phyloP scores from a whole-genome alignment of 2,797 vertebrate species.

The Chrysolophus pictus region DNA sequence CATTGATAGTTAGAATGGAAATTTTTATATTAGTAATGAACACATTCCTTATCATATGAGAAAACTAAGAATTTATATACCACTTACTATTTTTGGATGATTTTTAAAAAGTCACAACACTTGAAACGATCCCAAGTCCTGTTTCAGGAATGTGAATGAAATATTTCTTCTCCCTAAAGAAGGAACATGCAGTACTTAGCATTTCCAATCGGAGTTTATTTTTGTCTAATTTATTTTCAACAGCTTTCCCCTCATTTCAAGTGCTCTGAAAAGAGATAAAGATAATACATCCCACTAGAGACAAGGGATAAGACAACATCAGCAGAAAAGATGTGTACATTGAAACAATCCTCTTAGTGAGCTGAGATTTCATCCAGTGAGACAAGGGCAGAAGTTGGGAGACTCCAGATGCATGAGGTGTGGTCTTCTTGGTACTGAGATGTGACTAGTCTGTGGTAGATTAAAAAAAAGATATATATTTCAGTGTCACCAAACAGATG shows the following conservation, averaged over 20 bases:
- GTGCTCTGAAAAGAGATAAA: conserved; percentile 65
- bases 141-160: conserved; percentile 65
- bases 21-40: conserved; percentile 10
- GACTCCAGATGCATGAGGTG: background rate
- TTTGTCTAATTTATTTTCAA: conserved; percentile 75
- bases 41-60: conserved; percentile 9
- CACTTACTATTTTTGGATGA: conserved; percentile 52
- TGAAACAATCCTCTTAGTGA: background rate
- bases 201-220: conserved; percentile 73
- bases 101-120: conserved; percentile 61
- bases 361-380: background rate
- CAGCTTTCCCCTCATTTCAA: conserved; percentile 69
- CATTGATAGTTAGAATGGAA: background rate
- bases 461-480: background rate
- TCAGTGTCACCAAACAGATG: background rate
- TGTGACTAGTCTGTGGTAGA: background rate
- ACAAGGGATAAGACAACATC: conserved; percentile 60
- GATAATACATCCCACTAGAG: conserved; percentile 69
- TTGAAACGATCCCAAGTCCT: conserved; percentile 66
- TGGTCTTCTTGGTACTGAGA: background rate
- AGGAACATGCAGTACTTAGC: conserved; percentile 73
- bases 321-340: conserved; percentile 3
- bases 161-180: conserved; percentile 68
- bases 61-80: conserved; percentile 39
- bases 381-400: background rate